Evolutionary conservation across 1,140 invertebrate genomes (phyloP).

Genomic region (Mycetomoellerius zeteki): DNA sequence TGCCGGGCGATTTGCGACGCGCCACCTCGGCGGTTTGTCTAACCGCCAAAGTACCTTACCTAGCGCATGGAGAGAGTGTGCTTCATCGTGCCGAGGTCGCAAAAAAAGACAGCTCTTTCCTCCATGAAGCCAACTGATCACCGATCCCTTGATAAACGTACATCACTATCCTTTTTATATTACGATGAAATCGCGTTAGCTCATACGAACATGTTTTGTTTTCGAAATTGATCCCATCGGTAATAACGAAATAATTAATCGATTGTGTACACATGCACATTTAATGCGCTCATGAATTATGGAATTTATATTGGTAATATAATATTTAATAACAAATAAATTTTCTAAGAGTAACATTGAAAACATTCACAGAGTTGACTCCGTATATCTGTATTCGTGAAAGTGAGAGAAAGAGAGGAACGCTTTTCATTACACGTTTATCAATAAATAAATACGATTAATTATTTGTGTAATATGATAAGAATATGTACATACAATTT

Average conservation of each 20-base stretch:
- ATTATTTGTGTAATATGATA: background rate
- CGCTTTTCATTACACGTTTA: background rate
- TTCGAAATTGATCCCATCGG: slow-evolving; percentile 18
- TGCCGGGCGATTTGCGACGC: slow-evolving; percentile 63
- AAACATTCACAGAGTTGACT: background rate
- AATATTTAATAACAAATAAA: slow-evolving; percentile 27
- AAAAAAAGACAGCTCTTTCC: slow-evolving; percentile 1
- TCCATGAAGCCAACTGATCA: background rate
- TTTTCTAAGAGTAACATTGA: slow-evolving; percentile 16
- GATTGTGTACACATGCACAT: background rate
- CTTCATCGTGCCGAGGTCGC: slow-evolving; percentile 28
- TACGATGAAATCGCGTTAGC: slow-evolving; percentile 2
- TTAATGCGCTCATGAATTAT: slow-evolving; percentile 6
- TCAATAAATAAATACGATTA: background rate
- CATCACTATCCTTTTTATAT: slow-evolving; percentile 27
- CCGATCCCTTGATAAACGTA: slow-evolving; percentile 39
- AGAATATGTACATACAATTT: slow-evolving; percentile 21
- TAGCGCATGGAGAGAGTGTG: slow-evolving; percentile 3
- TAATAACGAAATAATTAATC: slow-evolving; percentile 12
- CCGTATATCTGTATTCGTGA: background rate
- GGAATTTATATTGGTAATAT: slow-evolving; percentile 29
- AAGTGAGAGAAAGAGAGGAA: background rate
- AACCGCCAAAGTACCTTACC: slow-evolving; percentile 47
- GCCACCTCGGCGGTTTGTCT: slow-evolving; percentile 61
- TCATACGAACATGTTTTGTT: background rate